These are phyloP conservation scores for Cyprinodon brontotheroides DNA, from an alignment of 2,113 vertebrate genomes.

Conservation along the genomic window DNA sequence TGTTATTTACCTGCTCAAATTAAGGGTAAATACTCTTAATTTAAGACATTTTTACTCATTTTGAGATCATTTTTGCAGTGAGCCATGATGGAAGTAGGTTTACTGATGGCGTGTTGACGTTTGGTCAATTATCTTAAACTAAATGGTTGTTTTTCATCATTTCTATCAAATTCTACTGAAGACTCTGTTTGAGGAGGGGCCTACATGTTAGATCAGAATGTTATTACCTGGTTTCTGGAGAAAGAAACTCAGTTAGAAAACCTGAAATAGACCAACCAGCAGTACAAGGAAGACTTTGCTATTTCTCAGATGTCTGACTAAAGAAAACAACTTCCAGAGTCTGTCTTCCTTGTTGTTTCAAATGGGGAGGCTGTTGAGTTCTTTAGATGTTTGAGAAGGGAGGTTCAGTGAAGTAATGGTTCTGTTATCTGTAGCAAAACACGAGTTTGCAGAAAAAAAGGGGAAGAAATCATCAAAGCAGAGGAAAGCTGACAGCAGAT, in stretches of 20 bases:
- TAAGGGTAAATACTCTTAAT: too few species aligned
- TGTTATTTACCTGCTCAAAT: too few species aligned
- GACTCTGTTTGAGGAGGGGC: not conserved
- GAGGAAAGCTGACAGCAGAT: not conserved
- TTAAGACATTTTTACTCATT: too few species aligned
- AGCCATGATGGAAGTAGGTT: too few species aligned
- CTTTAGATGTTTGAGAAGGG: not conserved
- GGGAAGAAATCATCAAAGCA: not conserved
- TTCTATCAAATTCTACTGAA: not conserved
- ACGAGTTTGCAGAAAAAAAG: not conserved
- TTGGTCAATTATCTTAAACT: too few species aligned
- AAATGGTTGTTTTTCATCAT: too few species aligned
- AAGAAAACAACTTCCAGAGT: conserved; percentile 11
- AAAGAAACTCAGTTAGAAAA: not conserved
- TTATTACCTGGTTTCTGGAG: not conserved
- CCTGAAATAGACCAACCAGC: not conserved
- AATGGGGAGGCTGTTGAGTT: not conserved
- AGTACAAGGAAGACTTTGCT: not conserved
- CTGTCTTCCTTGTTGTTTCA: conserved; percentile 3
- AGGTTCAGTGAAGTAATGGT: not conserved
- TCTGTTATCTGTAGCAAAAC: not conserved
- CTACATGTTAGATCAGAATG: not conserved
- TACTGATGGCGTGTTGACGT: not conserved
- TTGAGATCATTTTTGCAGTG: too few species aligned
- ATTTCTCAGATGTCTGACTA: not conserved